Evolutionary conservation across 2,888 invertebrate genomes (phyloP), one percentile per base, ranked within the genome.

Genomic region (Limenitis arthemis): DNA sequence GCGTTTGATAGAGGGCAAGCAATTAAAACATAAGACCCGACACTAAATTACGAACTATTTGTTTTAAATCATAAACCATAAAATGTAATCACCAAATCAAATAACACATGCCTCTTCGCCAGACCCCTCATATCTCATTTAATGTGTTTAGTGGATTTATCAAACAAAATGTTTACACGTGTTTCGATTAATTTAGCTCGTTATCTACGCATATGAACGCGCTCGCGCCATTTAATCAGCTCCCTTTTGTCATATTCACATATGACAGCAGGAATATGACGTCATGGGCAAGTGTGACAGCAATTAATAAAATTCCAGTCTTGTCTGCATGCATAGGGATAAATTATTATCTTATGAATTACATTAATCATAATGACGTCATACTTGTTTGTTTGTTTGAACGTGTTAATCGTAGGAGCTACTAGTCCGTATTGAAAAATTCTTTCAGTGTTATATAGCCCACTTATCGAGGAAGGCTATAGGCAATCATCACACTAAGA

Each of bases 121-220:
- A 65, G 65, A 61, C 68, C 68, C 68, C 73, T 72, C 73, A 62
- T 72, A 71, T 72, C 66, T 67, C 64, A 56, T 55, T 55, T 58
- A 50, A 55, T 54, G 63, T 63, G 64, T 63, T 65, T 67, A 65
- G 65, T 63, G 69, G 66, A 67, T 70, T 78, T 79, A 81, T 79
- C 78, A 76, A 75, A 76, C 73, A 74, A 68, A 74, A 74, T 78
- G 80, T 75, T 75, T 75, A 78, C 83, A 83, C 79, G 81, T 83
- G 83, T 77, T 73, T 61, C 65, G 68, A 77, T 81, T 77, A 80
- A 79, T 79, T 77, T 66, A 70, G 65, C 69, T 71, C 64, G 71
- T 78, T 82, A 82, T 79, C 78, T 75, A 67, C 61, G 65, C 64
- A 67, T 70, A 67, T 71, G 68, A 68, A 69, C 66, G 70, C 66